These are phyloP conservation scores for Teleogryllus oceanicus DNA, from an alignment of 2,888 invertebrate genomes.

Conservation along the genomic window DNA sequence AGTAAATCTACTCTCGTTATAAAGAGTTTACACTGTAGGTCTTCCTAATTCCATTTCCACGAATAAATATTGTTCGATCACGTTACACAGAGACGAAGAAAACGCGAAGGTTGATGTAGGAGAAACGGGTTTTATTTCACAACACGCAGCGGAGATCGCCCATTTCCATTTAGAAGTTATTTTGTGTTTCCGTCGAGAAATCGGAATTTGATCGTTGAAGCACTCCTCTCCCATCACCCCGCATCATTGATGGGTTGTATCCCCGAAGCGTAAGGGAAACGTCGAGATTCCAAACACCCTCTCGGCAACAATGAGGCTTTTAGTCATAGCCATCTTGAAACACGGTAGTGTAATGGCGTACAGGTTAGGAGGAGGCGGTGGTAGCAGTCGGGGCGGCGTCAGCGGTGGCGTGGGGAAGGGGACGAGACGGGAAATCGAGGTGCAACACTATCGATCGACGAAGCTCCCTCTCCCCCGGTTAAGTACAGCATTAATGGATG, in stretches of 20 bases:
- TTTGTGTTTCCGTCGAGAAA: neutral
- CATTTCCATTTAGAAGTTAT: neutral
- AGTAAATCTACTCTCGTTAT: neutral
- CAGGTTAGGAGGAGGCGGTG: neutral
- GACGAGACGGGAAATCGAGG: neutral
- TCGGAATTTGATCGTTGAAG: constrained; percentile 1
- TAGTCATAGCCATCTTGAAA: neutral
- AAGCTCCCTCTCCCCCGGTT: neutral
- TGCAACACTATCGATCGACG: constrained; percentile 5
- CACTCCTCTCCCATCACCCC: neutral
- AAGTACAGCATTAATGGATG: constrained; percentile 18
- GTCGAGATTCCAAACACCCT: neutral
- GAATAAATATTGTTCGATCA: neutral
- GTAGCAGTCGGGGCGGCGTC: neutral
- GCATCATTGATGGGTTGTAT: neutral
- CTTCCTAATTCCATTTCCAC: neutral
- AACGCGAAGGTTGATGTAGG: neutral
- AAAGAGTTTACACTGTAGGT: neutral
- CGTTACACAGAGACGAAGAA: neutral
- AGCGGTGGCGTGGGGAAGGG: neutral
- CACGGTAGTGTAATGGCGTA: neutral
- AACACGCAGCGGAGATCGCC: neutral
- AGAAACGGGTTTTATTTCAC: constrained; percentile 1
- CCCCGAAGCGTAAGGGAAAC: neutral
- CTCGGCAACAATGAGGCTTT: constrained; percentile 9